Base-by-base conservation (phyloP, 2,797 vertebrate species). In the Buceros bicornis region DNA sequence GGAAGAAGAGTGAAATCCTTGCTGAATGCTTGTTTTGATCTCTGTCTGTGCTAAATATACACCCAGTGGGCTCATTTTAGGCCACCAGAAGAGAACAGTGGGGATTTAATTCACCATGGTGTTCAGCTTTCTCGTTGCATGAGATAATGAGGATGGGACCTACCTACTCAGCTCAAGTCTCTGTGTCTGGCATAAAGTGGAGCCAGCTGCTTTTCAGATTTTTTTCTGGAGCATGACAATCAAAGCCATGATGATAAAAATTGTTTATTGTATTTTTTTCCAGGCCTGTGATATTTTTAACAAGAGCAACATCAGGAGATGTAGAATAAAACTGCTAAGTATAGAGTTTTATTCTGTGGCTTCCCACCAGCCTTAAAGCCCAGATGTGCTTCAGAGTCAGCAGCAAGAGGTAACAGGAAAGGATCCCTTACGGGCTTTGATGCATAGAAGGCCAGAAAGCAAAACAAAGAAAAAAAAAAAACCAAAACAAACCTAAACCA, bases 251-350 rank as follows among this genome's bases (percentile, higher is more conserved):
- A 82, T 81, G 71, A 53, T 90, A 83, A 86, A 93, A 92, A 64
- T 33, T 25, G 87, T 92, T 97, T 93, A 94, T 94, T 96, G 95
- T 72, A 86, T 69, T 89, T 74, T 84, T 72, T 56, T 71, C 18
- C 65, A 69, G 50, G 47, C 60, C 33, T 78, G 72, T 94, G 92
- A 28, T 95, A 87, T 95, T 97, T 96, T 96, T 95, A 94, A 89
- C 85, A 93, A 81, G 37, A 89, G 26, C 70, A 73, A n/a, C 72
- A 94, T 89, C 81, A 92, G 90, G 91, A 97, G 94, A 93, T 94
- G 69, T 33, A 86, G 65, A 91, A 79, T 82, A 70, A 94, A 96
- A 81, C 84, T 86, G 43, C 57, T 90, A 93, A 93, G 78, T 94
- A 97, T 96, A 0, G 53, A 95, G 53, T 72, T 96, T 48, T 62